These are phyloP conservation scores for Andrena dorsata DNA, from an alignment of 2,888 invertebrate genomes.

Conservation along the genomic window DNA sequence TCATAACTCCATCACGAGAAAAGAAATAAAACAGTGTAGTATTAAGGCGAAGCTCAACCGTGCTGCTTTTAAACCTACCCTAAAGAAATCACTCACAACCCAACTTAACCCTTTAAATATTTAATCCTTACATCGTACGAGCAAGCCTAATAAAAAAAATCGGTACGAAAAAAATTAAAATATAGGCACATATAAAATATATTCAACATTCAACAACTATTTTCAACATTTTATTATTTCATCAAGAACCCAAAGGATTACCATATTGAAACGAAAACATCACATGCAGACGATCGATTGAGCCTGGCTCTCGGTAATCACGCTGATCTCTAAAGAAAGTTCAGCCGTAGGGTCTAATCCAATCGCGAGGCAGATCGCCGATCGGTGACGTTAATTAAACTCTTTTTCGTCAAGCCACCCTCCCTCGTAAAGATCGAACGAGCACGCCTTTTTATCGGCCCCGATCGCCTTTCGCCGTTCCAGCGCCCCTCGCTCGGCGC, in stretches of 20 bases:
- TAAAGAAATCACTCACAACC: no score
- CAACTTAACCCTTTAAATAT: no score
- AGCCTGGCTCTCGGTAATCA: not conserved
- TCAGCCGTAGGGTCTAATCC: constrained; percentile 36
- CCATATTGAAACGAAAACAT: not conserved
- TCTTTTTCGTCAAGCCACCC: constrained; percentile 4
- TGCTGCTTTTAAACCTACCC: no score
- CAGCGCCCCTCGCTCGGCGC: constrained; percentile 6
- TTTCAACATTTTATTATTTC: no score
- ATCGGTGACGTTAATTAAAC: constrained; percentile 30
- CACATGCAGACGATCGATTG: not conserved
- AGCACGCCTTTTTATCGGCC: constrained; percentile 38
- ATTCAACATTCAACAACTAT: no score
- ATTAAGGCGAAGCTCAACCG: no score
- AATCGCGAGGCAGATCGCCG: constrained; percentile 10
- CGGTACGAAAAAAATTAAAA: no score
- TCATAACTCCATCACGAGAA: no score
- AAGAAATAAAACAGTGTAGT: no score
- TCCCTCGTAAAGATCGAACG: not conserved
- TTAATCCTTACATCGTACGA: no score
- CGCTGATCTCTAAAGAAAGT: constrained; percentile 22
- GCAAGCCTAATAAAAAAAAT: no score
- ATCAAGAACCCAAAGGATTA: not conserved
- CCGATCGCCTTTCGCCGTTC: constrained; percentile 8
- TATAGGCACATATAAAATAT: no score